Evolutionary conservation across 2,113 vertebrate genomes (phyloP).

Genomic region (Terrapene triunguis): DNA sequence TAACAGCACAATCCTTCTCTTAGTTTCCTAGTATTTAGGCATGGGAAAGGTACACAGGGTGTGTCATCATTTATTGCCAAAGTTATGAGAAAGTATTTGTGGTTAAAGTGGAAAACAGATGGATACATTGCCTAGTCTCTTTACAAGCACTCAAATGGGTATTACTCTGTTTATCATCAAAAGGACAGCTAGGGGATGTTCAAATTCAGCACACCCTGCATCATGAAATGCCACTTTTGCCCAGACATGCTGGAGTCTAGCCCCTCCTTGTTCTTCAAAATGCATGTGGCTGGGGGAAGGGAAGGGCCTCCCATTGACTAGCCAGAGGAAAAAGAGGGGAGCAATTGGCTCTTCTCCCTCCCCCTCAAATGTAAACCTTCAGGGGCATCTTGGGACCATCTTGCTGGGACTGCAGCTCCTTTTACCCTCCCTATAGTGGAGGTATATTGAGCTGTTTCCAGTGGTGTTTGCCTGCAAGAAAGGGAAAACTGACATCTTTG

Average conservation of each 20-base stretch:
- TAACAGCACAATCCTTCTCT: not conserved
- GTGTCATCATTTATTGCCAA: not conserved
- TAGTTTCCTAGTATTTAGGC: not conserved
- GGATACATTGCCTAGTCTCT: not conserved
- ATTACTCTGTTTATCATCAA: not conserved
- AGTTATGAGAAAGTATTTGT: fast-evolving
- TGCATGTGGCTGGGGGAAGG: not conserved
- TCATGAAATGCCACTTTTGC: not conserved
- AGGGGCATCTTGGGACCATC: not conserved
- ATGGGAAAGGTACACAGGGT: fast-evolving
- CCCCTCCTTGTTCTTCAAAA: not conserved
- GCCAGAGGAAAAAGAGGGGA: fast-evolving
- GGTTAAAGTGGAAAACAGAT: fast-evolving
- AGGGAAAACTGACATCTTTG: not conserved
- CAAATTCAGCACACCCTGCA: not conserved
- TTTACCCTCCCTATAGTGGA: not conserved
- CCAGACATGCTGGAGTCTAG: not conserved
- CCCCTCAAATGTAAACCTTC: not conserved
- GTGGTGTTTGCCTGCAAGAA: not conserved
- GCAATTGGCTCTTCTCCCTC: not conserved
- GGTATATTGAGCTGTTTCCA: not conserved
- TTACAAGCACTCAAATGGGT: not conserved
- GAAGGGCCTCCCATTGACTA: fast-evolving
- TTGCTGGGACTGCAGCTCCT: not conserved
- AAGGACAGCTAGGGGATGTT: not conserved